Conservation (phyloP, 2,113 vertebrate genomes). For the Stictonetta naevosa region DNA sequence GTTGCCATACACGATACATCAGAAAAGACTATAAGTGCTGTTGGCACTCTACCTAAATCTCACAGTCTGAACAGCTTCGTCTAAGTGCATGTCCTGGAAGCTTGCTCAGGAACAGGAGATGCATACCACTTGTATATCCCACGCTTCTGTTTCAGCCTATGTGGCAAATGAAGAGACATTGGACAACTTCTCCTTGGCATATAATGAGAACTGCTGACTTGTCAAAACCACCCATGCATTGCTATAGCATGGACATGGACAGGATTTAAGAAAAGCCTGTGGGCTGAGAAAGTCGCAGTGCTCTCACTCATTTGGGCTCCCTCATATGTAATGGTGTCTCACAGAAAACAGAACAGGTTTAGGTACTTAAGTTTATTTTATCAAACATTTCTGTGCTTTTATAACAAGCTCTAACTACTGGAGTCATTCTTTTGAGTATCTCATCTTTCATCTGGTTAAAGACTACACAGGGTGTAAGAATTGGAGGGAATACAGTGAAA, state of each 20-base stretch:
- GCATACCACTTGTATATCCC: not conserved
- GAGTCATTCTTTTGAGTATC: not conserved
- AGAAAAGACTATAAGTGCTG: not conserved
- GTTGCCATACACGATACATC: accelerated
- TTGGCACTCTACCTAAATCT: not conserved
- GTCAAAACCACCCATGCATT: not conserved
- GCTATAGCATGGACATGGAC: not conserved
- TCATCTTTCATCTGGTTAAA: not conserved
- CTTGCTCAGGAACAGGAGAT: not conserved
- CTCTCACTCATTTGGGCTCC: accelerated
- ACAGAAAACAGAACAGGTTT: not conserved
- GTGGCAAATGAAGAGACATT: not conserved
- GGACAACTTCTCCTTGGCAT: not conserved
- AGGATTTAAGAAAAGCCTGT: not conserved
- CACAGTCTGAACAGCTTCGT: not conserved
- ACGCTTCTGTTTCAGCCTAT: not conserved
- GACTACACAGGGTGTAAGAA: not conserved
- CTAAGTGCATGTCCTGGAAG: not conserved
- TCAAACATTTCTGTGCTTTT: not conserved
- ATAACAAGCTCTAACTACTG: not conserved
- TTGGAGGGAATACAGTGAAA: not conserved
- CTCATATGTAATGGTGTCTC: not conserved
- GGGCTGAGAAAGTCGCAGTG: not conserved
- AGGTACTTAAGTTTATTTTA: not conserved
- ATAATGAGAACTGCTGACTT: not conserved